phyloP scores from a whole-genome alignment of 1,140 invertebrate species.

The Dreissena polymorpha region DNA sequence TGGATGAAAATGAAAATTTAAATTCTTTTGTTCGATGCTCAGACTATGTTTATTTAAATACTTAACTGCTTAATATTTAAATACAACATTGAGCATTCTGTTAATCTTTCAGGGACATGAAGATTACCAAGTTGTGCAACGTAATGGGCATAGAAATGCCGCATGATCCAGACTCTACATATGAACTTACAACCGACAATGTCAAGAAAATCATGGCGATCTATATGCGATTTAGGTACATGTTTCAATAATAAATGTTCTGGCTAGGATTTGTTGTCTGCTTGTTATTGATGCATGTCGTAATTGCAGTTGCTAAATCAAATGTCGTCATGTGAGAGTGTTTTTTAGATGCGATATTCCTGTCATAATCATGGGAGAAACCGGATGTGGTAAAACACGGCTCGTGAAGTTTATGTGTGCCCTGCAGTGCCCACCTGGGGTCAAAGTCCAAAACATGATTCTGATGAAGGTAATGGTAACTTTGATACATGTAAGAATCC shows the following conservation, averaged over 20 bases:
- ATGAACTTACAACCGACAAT: slow-evolving; percentile 60
- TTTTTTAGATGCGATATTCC: slow-evolving; percentile 74
- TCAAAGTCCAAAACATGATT: slow-evolving; percentile 69
- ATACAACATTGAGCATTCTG: not conserved
- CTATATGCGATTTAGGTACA: slow-evolving; percentile 67
- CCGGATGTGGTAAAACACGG: slow-evolving; percentile 40
- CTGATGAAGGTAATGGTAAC: slow-evolving; percentile 64
- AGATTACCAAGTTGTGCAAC: slow-evolving; percentile 28
- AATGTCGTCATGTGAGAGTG: not conserved
- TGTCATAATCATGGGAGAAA: slow-evolving; percentile 77
- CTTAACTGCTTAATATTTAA: no score
- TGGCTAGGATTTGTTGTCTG: no score
- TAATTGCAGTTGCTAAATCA: not conserved
- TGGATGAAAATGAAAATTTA: no score
- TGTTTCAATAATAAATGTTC: not conserved
- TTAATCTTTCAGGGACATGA: slow-evolving; percentile 6
- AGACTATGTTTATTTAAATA: no score
- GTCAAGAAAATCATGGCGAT: slow-evolving; percentile 72
- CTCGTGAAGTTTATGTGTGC: slow-evolving; percentile 74
- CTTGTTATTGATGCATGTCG: not conserved
- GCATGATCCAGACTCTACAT: slow-evolving; percentile 22
- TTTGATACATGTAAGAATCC: no score
- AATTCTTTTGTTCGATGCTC: no score
- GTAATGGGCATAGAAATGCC: slow-evolving; percentile 13
- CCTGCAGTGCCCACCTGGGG: slow-evolving; percentile 63